phyloP scores from a whole-genome alignment of 2,797 vertebrate species.

The Sylvia borin region DNA sequence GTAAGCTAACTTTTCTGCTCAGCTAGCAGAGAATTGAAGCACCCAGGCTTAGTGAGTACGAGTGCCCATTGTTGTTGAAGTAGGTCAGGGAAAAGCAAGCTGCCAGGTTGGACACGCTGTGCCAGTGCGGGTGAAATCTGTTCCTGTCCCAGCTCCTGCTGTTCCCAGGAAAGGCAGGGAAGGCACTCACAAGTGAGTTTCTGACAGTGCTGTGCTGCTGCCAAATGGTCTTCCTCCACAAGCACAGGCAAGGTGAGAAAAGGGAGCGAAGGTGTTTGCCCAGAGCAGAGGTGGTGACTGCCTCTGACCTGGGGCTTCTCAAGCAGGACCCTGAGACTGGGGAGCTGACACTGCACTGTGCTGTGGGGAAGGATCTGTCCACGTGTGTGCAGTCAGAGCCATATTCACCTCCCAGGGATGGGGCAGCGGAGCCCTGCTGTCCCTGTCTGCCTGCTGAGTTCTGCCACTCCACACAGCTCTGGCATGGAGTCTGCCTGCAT shows the following conservation, averaged over 20 bases:
- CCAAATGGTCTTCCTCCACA: background rate
- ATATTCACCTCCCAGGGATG: fast-evolving
- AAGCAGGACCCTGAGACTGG: background rate
- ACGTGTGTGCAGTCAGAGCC: background rate
- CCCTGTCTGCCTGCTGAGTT: background rate
- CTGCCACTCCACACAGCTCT: background rate
- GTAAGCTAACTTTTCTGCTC: background rate
- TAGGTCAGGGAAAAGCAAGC: background rate
- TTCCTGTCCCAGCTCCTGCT: background rate
- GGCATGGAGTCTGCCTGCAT: background rate
- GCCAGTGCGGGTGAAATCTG: background rate
- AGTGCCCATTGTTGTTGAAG: background rate
- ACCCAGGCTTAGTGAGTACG: fast-evolving
- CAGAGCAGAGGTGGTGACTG: background rate
- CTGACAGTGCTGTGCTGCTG: background rate
- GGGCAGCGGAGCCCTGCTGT: background rate
- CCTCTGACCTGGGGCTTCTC: background rate
- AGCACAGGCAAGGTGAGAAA: background rate
- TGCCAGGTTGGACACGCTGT: background rate
- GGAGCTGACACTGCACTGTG: fast-evolving
- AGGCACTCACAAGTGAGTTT: background rate
- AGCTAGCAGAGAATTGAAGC: background rate
- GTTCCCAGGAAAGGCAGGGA: background rate
- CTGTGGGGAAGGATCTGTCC: background rate
- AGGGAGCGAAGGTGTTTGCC: background rate